phyloP scores from a whole-genome alignment of 2,797 vertebrate species.

The Gila robusta region DNA sequence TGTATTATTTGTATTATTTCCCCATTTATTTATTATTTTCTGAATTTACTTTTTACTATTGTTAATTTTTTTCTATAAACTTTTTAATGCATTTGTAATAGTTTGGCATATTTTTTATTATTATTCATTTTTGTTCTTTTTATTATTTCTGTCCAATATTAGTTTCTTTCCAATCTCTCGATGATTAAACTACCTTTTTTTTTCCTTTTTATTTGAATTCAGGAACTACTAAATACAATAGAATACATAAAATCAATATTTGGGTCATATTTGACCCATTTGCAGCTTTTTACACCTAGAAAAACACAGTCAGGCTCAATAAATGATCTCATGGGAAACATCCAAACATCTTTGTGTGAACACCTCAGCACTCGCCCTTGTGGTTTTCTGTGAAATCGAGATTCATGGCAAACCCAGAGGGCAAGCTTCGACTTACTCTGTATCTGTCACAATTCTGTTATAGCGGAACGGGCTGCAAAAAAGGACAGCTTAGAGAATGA shows the following conservation, averaged over 20 bases:
- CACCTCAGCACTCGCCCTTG: neutral
- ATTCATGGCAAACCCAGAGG: neutral
- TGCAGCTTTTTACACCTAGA: neutral
- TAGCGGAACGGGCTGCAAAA: neutral
- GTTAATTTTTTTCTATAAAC: neutral
- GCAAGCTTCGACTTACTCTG: neutral
- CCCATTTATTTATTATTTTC: neutral
- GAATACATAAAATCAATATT: neutral
- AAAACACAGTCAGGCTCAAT: neutral
- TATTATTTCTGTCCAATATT: neutral
- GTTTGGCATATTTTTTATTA: neutral
- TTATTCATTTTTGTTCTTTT: too few species aligned
- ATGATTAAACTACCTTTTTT: neutral
- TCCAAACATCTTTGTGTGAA: neutral
- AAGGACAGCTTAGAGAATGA: conserved; percentile 2
- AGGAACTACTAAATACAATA: too few species aligned
- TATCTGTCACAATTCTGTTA: conserved; percentile 7
- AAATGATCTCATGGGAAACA: conserved; percentile 1
- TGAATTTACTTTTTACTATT: neutral
- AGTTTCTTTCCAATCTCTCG: neutral
- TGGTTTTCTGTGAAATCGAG: conserved; percentile 1
- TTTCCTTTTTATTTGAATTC: neutral
- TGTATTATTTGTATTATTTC: neutral
- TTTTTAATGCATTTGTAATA: neutral
- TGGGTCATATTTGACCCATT: neutral